phyloP scores from a whole-genome alignment of 30 jellyfish, hydroid and myxozoan genomes.

The Aurelia sp. region DNA sequence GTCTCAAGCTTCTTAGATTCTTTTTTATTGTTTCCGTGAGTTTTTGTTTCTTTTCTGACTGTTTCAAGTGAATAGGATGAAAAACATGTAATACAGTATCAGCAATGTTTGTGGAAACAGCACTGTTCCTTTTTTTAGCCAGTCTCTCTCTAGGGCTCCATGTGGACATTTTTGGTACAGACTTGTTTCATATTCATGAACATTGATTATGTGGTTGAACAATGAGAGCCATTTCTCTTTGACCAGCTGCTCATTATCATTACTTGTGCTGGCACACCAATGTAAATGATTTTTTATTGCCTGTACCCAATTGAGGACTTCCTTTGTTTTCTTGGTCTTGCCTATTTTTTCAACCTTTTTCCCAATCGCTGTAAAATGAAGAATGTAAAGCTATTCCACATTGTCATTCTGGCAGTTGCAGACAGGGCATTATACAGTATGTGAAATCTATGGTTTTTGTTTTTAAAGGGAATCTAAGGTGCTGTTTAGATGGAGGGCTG shows the following conservation, averaged over 20 bases:
- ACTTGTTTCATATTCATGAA: conserved; percentile 19
- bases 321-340: conserved; percentile 16
- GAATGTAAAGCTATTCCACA: no score
- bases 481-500: no score
- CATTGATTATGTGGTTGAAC: conserved; percentile 38
- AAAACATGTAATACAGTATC: not conserved
- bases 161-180: conserved; percentile 27
- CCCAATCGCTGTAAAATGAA: conserved; percentile 19
- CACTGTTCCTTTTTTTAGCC: conserved; percentile 38
- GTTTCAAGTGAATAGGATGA: not conserved
- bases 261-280: conserved; percentile 61
- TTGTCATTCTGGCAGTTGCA: no score
- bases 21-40: no score
- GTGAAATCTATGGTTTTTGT: no score
- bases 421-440: no score
- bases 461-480: no score
- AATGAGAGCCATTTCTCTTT: conserved; percentile 53
- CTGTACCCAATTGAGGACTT: conserved; percentile 28
- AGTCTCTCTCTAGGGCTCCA: conserved; percentile 26
- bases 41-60: not conserved
- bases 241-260: conserved; percentile 23
- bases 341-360: conserved; percentile 24
- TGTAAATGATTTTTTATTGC: conserved; percentile 43
- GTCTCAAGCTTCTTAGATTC: no score
- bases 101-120: not conserved